Percentiles rank a stretch among this genome's conserved stretches.
Evolutionary conservation across 2,888 invertebrate species (phyloP).

Genomic region (Eupeodes luniger): DNA sequence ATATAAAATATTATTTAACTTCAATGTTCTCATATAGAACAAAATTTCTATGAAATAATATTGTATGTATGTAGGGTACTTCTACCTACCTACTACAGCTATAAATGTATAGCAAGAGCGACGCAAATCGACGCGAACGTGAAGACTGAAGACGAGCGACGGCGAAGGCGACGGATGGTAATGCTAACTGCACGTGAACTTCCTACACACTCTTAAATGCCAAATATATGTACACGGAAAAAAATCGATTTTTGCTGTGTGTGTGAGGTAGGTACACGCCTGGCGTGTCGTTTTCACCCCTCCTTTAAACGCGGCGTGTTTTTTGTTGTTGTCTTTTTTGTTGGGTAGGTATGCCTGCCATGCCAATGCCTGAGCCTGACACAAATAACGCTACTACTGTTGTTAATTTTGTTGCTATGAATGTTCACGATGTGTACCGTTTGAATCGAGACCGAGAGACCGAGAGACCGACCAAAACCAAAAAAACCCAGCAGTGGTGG

Average conservation of each 20-base stretch:
- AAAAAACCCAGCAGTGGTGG: neutral
- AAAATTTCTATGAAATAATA: no score
- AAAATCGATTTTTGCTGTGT: slow-evolving; percentile 63
- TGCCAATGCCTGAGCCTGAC: slow-evolving; percentile 41
- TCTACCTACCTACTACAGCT: neutral
- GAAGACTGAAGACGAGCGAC: neutral
- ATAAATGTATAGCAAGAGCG: neutral
- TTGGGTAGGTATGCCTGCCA: neutral
- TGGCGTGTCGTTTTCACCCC: slow-evolving; percentile 66
- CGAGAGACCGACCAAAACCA: neutral
- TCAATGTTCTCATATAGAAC: neutral
- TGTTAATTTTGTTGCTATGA: slow-evolving; percentile 50
- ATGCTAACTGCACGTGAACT: slow-evolving; percentile 16
- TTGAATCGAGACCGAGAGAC: neutral
- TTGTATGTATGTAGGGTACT: no score
- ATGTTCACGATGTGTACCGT: slow-evolving; percentile 21
- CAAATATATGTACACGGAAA: slow-evolving; percentile 40
- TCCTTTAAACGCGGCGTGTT: slow-evolving; percentile 60
- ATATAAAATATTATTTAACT: neutral
- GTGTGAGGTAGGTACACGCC: slow-evolving; percentile 44
- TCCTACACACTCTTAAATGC: slow-evolving; percentile 41
- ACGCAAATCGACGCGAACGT: no score
- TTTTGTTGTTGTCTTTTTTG: neutral
- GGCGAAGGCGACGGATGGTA: neutral
- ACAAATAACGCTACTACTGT: slow-evolving; percentile 47